Evolutionary conservation across 2,888 invertebrate species (phyloP).

Genomic region (Andricus quercusramuli): DNA sequence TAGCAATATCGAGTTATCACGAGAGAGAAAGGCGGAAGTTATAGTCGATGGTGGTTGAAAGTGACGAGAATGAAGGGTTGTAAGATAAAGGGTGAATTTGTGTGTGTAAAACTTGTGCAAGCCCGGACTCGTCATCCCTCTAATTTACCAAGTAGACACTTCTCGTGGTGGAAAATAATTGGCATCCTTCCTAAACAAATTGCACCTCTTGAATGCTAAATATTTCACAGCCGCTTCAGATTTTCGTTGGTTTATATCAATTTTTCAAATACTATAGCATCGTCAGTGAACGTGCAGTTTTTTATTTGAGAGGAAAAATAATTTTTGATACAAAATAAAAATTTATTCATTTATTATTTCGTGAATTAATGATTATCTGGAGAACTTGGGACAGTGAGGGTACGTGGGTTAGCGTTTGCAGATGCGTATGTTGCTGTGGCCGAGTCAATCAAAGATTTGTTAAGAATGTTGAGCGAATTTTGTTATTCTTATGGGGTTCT

Average conservation of each 20-base stretch:
- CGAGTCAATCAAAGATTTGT: no score
- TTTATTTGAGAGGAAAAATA: no score
- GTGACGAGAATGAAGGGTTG: slow-evolving; percentile 25
- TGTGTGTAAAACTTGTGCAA: slow-evolving; percentile 24
- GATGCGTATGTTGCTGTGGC: no score
- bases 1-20: slow-evolving; percentile 32
- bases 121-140: slow-evolving; percentile 3
- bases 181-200: neutral
- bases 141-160: slow-evolving; percentile 7
- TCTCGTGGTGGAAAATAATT: slow-evolving; percentile 9
- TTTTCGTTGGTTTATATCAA: neutral
- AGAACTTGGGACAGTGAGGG: no score
- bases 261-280: no score
- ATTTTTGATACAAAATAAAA: no score
- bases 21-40: slow-evolving; percentile 23
- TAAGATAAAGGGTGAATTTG: slow-evolving; percentile 33
- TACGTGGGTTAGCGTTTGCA: no score
- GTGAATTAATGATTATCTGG: no score
- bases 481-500: no score
- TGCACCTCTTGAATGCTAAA: neutral
- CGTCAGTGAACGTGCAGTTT: no score
- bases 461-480: no score
- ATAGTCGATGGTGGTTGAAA: slow-evolving; percentile 9
- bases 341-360: no score
- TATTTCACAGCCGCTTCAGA: neutral